Evolutionary conservation across 2,797 vertebrate species (phyloP), one percentile per base, ranked within the genome.

Genomic region (Sebastolobus altivelis): DNA sequence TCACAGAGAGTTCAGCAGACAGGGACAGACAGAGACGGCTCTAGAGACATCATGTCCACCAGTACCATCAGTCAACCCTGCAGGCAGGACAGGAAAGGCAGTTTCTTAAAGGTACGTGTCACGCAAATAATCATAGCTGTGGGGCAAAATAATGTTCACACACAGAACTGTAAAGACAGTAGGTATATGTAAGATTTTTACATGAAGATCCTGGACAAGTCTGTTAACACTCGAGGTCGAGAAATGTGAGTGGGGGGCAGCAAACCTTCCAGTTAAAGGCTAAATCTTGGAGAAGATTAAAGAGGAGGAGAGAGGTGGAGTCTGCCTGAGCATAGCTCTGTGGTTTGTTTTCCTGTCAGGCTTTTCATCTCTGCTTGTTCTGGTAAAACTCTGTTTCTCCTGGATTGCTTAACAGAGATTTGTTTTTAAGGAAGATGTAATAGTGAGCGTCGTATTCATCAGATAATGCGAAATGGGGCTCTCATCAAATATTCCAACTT

Each of bases 101-200:
- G 97, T 90, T 99, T 98, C 94, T 99, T 99, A 90, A 98, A 99
- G 97, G 98, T 99, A 97, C 31, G 79, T 82, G 35, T 52, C 37
- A 71, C 67, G 65, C 68, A 33, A 43, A 49, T 71, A 8, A 31
- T 37, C n/a, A 46, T 1, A 33, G 25, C 4, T 56, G 5, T 31
- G 52, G 2, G 29, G 25, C 20, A 63, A 65, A 29, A 38, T 59
- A 8, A 14, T 22, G 14, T 49, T 52, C 20, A n/a, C 38, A 33
- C 3, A 58, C 14, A 61, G 58, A 63, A 10, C 12, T 33, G 49
- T 37, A n/a, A 49, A 40, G 25, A 61, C 7, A 52, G 14, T 6
- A 33, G n/a, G 6, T 11, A 52, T 31, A 49, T 49, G 22, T 52
- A 22, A 27, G 10, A 16, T 8, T 55, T 65, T 65, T 52, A 31